phyloP scores from a whole-genome alignment of 2,888 invertebrate species.

The Anticlea derivata region DNA sequence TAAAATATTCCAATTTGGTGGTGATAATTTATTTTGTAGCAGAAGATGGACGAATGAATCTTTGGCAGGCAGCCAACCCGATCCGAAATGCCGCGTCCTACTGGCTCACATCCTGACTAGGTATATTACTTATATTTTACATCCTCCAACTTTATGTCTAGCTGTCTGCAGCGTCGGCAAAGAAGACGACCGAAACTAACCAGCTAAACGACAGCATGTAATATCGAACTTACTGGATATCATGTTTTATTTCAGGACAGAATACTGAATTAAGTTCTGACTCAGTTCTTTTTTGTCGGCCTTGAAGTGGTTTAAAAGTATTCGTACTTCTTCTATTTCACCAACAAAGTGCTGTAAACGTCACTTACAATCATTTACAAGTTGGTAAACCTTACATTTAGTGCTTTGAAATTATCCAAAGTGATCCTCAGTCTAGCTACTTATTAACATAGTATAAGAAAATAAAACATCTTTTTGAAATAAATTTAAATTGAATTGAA shows the following conservation, averaged over 20 bases:
- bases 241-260: constrained; percentile 7
- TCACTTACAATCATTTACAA: no score
- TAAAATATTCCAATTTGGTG: constrained; percentile 45
- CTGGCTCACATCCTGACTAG: constrained; percentile 36
- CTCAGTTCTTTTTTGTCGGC: not conserved
- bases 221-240: no score
- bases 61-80: constrained; percentile 53
- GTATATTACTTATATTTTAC: constrained; percentile 23
- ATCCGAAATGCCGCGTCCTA: constrained; percentile 31
- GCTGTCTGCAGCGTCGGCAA: constrained; percentile 17
- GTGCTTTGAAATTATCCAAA: no score
- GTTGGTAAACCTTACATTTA: no score
- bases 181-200: constrained; percentile 13
- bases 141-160: constrained; percentile 27
- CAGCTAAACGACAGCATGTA: not conserved
- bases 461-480: no score
- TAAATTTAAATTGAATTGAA: no score
- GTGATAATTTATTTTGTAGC: constrained; percentile 50
- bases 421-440: no score
- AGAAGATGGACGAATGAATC: constrained; percentile 41
- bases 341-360: no score
- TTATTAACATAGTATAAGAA: no score
- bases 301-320: no score
- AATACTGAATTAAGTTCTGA: not conserved
- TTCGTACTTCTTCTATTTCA: no score